phyloP scores from a whole-genome alignment of 2,888 invertebrate species.

The Cremastinae sp. region DNA sequence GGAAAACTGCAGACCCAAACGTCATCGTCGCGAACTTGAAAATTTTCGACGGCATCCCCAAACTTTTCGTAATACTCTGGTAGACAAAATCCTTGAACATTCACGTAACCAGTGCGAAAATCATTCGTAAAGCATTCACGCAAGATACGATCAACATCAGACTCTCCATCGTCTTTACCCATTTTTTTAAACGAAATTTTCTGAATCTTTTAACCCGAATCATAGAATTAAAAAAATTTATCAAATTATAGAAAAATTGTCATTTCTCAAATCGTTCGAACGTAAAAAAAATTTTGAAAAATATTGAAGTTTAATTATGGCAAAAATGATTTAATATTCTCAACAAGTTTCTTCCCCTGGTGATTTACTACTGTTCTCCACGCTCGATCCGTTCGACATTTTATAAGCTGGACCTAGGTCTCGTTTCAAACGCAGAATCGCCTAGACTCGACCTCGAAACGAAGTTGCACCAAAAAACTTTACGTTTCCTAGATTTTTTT shows the following conservation, averaged over 20 bases:
- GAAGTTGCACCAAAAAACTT: slow-evolving; percentile 7
- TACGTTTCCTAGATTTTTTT: slow-evolving; percentile 39
- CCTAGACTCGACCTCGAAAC: slow-evolving; percentile 23
- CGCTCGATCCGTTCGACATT: slow-evolving; percentile 20
- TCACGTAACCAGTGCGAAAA: slow-evolving; percentile 75
- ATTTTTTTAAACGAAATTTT: slow-evolving; percentile 9
- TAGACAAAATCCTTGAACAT: slow-evolving; percentile 77
- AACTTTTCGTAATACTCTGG: slow-evolving; percentile 79
- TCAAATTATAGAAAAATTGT: background rate
- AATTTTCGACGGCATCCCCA: slow-evolving; percentile 78
- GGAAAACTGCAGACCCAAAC: slow-evolving; percentile 83
- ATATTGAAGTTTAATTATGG: too few relatives aligned
- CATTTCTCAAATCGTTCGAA: background rate
- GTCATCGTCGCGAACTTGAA: slow-evolving; percentile 81
- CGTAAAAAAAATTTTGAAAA: too few relatives aligned
- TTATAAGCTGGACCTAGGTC: slow-evolving; percentile 29
- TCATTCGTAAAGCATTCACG: slow-evolving; percentile 70
- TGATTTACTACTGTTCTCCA: too few relatives aligned
- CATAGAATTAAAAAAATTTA: background rate
- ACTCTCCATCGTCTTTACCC: slow-evolving; percentile 16
- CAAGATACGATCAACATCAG: slow-evolving; percentile 67
- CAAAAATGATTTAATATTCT: too few relatives aligned
- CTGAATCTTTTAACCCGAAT: background rate
- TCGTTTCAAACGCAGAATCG: background rate
- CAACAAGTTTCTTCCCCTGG: too few relatives aligned